These are phyloP conservation scores for Aplochiton taeniatus DNA, from an alignment of 2,797 vertebrate species.

Conservation along the genomic window DNA sequence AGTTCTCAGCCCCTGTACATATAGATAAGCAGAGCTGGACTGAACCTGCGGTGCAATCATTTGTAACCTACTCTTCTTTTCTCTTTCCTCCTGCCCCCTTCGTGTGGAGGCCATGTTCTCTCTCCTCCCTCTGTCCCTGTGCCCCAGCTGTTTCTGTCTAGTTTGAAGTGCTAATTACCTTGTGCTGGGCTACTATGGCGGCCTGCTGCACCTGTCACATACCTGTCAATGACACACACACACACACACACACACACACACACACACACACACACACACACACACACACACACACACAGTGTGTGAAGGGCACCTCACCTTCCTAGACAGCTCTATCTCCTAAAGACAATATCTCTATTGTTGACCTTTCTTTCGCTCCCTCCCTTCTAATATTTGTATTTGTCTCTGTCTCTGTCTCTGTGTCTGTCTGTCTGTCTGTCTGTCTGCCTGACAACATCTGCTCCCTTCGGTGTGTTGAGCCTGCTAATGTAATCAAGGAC, in stretches of 20 bases:
- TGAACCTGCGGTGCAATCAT: too few species aligned
- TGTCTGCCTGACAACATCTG: too few species aligned
- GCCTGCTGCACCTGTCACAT: conserved; percentile 3
- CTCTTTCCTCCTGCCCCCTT: conserved; percentile 19
- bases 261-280: background rate
- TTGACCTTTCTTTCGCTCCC: background rate
- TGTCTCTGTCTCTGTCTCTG: background rate
- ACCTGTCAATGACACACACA: background rate
- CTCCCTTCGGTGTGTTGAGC: too few species aligned
- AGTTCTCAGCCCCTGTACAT: background rate
- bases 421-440: background rate
- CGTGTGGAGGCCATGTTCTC: background rate
- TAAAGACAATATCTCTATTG: too few species aligned
- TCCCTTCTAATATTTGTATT: background rate
- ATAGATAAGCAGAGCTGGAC: too few species aligned
- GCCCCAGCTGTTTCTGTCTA: conserved; percentile 18
- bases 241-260: background rate
- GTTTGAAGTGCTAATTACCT: conserved; percentile 29
- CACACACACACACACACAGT: background rate
- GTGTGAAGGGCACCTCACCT: background rate
- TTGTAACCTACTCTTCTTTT: too few species aligned
- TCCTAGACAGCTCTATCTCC: too few species aligned
- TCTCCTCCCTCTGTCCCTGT: conserved; percentile 8
- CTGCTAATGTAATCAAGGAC: too few species aligned
- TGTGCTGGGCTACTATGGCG: background rate